Conservation (phyloP, 2,888 invertebrate species). For the Agrochola circellaris region DNA sequence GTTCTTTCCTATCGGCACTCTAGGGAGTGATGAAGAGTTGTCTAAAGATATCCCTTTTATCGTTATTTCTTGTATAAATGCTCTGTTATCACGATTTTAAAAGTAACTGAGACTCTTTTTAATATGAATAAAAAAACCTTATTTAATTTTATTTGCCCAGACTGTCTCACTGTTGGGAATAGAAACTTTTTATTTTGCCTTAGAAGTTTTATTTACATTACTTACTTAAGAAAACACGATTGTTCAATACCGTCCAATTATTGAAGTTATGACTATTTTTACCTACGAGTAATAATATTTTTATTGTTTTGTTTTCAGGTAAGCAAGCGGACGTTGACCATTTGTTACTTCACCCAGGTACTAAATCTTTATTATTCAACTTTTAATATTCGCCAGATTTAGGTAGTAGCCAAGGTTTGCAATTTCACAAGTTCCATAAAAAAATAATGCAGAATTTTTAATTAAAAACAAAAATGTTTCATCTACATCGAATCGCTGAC, state of each 20-base stretch:
- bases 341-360: conserved; percentile 13
- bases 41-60: not conserved
- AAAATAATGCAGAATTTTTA: not conserved
- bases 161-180: too few species aligned
- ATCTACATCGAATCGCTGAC: not conserved
- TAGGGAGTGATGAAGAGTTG: conserved; percentile 8
- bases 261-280: not conserved
- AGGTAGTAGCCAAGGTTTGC: not conserved
- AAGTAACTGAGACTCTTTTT: too few species aligned
- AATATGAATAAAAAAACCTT: too few species aligned
- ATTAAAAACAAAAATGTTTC: conserved; percentile 4
- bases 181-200: too few species aligned
- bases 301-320: conserved; percentile 53
- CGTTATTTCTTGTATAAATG: conserved; percentile 12
- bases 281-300: conserved; percentile 9
- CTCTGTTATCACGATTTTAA: not conserved
- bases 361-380: not conserved
- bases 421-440: not conserved
- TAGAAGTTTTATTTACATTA: too few species aligned
- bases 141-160: too few species aligned
- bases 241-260: not conserved
- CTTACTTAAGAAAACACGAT: too few species aligned
- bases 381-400: not conserved
- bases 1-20: not conserved
- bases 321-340: conserved; percentile 1